These are phyloP conservation scores for Lagopus muta DNA, from an alignment of 2,113 vertebrate species.

Conservation along the genomic window DNA sequence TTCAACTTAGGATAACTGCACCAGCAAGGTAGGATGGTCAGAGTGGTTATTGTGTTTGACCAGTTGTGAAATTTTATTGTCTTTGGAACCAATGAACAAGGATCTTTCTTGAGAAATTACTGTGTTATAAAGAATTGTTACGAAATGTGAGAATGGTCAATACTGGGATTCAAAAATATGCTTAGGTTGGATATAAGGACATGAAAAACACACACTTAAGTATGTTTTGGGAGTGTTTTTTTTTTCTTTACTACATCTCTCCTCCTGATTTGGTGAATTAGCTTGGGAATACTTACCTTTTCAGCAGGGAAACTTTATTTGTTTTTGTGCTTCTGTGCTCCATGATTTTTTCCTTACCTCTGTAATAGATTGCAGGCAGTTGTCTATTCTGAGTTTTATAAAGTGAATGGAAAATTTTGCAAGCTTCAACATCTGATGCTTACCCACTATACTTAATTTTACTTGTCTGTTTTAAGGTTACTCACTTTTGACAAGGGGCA, in stretches of 20 bases:
- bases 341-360: neutral
- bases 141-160: neutral
- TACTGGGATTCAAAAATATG: neutral
- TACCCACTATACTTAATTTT: neutral
- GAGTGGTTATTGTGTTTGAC: neutral
- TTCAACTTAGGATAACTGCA: conserved; percentile 94
- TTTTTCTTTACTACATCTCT: neutral
- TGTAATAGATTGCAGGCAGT: neutral
- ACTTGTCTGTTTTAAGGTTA: neutral
- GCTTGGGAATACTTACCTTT: neutral
- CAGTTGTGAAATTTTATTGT: neutral
- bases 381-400: neutral
- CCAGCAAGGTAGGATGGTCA: conserved; percentile 91
- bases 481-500: neutral
- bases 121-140: neutral
- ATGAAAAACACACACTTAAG: neutral
- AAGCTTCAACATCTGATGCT: neutral
- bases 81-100: neutral
- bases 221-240: neutral
- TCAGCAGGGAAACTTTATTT: neutral
- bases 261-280: neutral
- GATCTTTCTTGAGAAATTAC: neutral
- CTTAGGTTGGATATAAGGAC: neutral
- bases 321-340: neutral
- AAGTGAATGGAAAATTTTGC: neutral